phyloP scores from a whole-genome alignment of 2,888 invertebrate species.

The Mylabris sibirica region DNA sequence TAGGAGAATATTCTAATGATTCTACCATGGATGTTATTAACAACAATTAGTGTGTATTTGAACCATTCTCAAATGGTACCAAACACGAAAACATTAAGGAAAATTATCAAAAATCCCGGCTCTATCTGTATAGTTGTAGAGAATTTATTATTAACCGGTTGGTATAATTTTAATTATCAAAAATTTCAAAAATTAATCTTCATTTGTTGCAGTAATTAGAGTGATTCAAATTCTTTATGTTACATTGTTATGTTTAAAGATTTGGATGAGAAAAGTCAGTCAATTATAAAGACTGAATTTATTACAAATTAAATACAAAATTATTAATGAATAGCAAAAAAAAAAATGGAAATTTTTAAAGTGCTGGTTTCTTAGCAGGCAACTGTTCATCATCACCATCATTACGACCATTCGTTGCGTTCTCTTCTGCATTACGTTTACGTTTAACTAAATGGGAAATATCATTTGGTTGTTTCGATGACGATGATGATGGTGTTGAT shows the following conservation, averaged over 20 bases:
- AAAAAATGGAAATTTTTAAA: no score
- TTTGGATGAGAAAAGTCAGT: not conserved
- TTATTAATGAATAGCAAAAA: not conserved
- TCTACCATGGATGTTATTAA: conserved; percentile 54
- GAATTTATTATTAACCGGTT: conserved; percentile 41
- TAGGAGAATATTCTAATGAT: conserved; percentile 46
- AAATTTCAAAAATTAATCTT: conserved; percentile 18
- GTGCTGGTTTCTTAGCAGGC: conserved; percentile 69
- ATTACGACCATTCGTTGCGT: conserved; percentile 59
- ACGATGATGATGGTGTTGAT: conserved; percentile 45
- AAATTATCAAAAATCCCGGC: conserved; percentile 40
- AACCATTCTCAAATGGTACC: conserved; percentile 50
- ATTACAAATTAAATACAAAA: conserved; percentile 20
- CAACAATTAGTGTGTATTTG: conserved; percentile 52
- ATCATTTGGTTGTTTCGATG: conserved; percentile 71
- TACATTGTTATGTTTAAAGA: conserved; percentile 11
- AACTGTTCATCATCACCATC: no score
- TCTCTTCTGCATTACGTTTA: conserved; percentile 75
- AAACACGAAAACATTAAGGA: conserved; percentile 44
- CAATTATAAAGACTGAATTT: conserved; percentile 25
- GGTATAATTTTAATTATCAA: not conserved
- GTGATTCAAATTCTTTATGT: not conserved
- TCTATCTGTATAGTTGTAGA: conserved; percentile 46
- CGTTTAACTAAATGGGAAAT: conserved; percentile 84
- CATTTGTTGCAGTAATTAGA: conserved; percentile 25